Conservation (phyloP, 2,888 invertebrate genomes). For the Hoplodrina ambigua region DNA sequence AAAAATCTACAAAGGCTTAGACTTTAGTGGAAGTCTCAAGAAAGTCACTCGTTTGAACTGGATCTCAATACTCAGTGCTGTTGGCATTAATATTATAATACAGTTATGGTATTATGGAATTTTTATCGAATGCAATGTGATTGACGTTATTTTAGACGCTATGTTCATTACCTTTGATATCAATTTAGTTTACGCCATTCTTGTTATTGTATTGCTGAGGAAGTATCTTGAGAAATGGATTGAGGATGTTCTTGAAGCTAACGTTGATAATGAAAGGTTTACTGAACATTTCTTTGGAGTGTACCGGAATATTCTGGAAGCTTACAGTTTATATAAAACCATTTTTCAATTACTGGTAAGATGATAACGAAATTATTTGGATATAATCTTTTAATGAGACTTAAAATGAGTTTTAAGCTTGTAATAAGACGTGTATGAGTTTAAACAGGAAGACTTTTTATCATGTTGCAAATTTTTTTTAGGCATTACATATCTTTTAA, state of each 20-base stretch:
- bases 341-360: conserved; percentile 46
- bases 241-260: background rate
- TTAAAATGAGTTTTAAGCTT: background rate
- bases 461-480: too few relatives aligned
- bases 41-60: conserved; percentile 24
- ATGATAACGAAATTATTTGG: background rate
- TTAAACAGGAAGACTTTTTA: too few relatives aligned
- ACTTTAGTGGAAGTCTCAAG: conserved; percentile 11
- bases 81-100: conserved; percentile 15
- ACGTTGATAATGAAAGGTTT: background rate
- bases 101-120: background rate
- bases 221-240: conserved; percentile 36
- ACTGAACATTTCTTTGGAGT: conserved; percentile 4
- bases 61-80: conserved; percentile 19
- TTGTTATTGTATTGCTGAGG: conserved; percentile 38
- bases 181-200: conserved; percentile 29
- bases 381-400: background rate
- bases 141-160: conserved; percentile 15
- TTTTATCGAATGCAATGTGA: background rate
- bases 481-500: too few relatives aligned
- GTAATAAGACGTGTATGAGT: too few relatives aligned
- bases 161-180: conserved; percentile 35
- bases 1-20: conserved; percentile 18
- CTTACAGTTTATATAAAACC: conserved; percentile 26
- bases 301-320: conserved; percentile 39